Conservation (phyloP, 2,797 vertebrate genomes). For the Atherinosoma microstoma region DNA sequence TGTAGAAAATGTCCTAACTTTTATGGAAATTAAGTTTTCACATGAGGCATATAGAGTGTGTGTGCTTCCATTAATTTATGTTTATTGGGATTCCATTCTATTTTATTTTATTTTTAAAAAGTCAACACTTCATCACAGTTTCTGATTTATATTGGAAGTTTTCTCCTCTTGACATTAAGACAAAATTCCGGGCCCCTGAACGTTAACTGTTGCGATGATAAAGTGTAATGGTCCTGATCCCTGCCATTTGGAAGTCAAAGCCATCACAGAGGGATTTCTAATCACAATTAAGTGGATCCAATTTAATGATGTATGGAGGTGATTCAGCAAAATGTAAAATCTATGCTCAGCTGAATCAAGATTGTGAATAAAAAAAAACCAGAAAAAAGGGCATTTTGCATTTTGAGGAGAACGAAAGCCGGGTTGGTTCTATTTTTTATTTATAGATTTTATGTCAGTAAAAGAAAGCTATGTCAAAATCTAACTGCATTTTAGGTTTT, state of each 20-base stretch:
- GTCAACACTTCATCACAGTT: neutral
- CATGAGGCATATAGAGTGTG: too few species aligned
- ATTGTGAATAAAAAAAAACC: slow-evolving; percentile 9
- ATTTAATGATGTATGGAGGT: slow-evolving; percentile 24
- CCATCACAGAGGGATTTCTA: slow-evolving; percentile 22
- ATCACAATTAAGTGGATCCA: slow-evolving; percentile 43
- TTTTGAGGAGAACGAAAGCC: neutral
- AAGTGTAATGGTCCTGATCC: slow-evolving; percentile 41
- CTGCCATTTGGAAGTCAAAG: slow-evolving; percentile 44
- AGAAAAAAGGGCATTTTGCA: slow-evolving; percentile 8
- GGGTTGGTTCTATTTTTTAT: too few species aligned
- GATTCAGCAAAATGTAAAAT: slow-evolving; percentile 37
- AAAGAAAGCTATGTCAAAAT: neutral
- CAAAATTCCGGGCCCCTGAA: slow-evolving; percentile 11
- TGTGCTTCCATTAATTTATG: too few species aligned
- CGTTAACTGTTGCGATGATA: slow-evolving; percentile 42
- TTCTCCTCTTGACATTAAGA: slow-evolving; percentile 13
- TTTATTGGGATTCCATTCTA: too few species aligned
- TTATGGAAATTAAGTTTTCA: too few species aligned
- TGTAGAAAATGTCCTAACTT: too few species aligned
- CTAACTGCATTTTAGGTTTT: neutral
- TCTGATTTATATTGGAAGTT: neutral
- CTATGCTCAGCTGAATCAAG: neutral
- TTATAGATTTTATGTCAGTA: too few species aligned
- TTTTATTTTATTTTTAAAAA: too few species aligned